Conservation (phyloP, 2,113 vertebrate species). For the Albula goreensis region DNA sequence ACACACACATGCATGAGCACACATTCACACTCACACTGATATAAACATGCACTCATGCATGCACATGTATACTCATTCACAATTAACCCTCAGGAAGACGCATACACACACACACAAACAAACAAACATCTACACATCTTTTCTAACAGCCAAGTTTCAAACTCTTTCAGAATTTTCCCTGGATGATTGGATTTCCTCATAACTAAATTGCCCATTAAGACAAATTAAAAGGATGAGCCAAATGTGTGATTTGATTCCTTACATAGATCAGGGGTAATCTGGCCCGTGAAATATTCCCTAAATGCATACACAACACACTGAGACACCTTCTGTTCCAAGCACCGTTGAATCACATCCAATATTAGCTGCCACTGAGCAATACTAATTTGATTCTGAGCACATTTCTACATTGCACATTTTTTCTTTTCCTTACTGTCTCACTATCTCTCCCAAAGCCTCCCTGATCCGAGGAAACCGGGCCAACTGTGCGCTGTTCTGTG, state of each 20-base stretch:
- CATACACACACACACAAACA: not conserved
- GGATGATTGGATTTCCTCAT: not conserved
- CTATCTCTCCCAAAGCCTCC: slow-evolving; percentile 69
- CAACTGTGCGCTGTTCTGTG: slow-evolving; percentile 89
- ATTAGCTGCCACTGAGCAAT: not conserved
- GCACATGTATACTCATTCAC: not conserved
- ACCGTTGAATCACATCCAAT: not conserved
- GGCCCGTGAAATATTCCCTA: slow-evolving; percentile 1
- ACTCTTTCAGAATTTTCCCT: not conserved
- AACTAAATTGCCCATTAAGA: not conserved
- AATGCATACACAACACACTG: not conserved
- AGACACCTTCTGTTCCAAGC: not conserved
- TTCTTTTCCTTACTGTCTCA: not conserved
- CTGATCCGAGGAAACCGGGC: slow-evolving; percentile 87
- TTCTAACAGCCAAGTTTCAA: not conserved
- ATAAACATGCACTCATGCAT: too few species aligned
- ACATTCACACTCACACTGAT: not conserved
- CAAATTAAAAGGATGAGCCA: not conserved
- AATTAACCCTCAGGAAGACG: not conserved
- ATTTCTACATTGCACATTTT: not conserved
- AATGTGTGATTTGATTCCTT: not conserved
- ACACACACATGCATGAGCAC: not conserved
- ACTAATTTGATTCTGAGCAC: not conserved
- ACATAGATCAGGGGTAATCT: not conserved
- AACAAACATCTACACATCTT: not conserved